A percentile compares a stretch with the other conserved stretches of the same genome.
These are phyloP conservation scores for Petromus typicus DNA, from an alignment of 2,113 vertebrate species.

Conservation along the genomic window DNA sequence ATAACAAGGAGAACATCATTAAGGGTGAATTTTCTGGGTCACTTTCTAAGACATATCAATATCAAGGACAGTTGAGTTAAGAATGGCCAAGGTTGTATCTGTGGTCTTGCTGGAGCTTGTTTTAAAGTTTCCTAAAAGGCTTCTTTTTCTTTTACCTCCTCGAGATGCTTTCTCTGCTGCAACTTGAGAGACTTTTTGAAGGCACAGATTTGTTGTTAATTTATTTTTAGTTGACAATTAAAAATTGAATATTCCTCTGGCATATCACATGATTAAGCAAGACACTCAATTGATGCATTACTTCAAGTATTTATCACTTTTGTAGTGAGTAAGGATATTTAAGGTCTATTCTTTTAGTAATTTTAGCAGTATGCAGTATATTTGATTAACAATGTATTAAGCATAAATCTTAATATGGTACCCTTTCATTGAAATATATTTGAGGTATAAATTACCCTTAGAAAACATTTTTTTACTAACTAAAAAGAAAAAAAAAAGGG, in stretches of 20 bases:
- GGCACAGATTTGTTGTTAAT: neutral
- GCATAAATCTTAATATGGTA: neutral
- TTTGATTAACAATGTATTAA: neutral
- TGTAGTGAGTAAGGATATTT: neutral
- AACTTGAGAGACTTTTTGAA: neutral
- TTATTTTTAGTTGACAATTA: neutral
- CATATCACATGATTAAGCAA: neutral
- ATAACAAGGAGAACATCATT: neutral
- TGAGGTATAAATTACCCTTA: neutral
- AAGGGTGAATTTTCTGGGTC: neutral
- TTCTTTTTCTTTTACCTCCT: neutral
- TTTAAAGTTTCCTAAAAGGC: neutral
- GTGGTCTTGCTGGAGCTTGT: neutral
- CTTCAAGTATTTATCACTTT: neutral
- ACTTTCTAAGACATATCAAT: neutral
- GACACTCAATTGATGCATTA: neutral
- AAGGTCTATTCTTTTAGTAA: neutral
- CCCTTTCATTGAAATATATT: neutral
- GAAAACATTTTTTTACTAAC: neutral
- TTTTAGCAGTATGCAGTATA: neutral
- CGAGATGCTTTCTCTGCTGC: neutral
- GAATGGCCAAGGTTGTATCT: neutral
- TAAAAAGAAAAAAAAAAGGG: neutral
- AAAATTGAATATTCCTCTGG: neutral
- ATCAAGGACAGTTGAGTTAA: neutral